Evolutionary conservation across 2,888 invertebrate species (phyloP).

Genomic region (Saturnia japonica): DNA sequence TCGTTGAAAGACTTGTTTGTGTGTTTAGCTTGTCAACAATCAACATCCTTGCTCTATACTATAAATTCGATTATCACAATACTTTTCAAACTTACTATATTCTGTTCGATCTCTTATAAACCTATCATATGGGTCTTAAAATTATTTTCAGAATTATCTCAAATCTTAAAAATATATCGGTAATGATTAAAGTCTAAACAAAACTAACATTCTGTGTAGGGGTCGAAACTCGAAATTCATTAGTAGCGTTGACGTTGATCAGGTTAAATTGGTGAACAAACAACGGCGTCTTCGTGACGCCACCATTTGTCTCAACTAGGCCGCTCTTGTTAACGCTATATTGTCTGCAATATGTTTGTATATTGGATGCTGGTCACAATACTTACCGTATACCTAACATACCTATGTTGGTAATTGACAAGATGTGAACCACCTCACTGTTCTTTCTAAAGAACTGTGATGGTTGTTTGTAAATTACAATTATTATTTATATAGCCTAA

Average conservation of each 20-base stretch:
- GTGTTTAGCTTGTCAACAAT: not conserved
- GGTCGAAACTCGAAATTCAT: not conserved
- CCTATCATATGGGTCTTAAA: not conserved
- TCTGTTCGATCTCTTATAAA: no score
- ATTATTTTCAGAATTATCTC: not conserved
- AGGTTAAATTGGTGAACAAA: slow-evolving; percentile 62
- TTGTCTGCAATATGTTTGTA: slow-evolving; percentile 57
- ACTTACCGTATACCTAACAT: not conserved
- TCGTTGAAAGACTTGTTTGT: not conserved
- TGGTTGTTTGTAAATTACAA: not conserved
- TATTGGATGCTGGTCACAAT: slow-evolving; percentile 29
- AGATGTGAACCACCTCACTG: not conserved
- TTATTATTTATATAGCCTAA: not conserved
- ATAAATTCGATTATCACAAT: not conserved
- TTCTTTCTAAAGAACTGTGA: not conserved
- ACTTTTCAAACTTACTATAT: not conserved
- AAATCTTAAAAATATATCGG: not conserved
- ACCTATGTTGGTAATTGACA: not conserved
- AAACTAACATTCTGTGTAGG: not conserved
- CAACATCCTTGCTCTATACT: not conserved
- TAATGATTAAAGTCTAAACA: not conserved
- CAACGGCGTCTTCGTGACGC: slow-evolving; percentile 58
- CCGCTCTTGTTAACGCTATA: slow-evolving; percentile 73
- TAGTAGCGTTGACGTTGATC: slow-evolving; percentile 46
- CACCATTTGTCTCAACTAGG: slow-evolving; percentile 71